phyloP scores from a whole-genome alignment of 1,140 invertebrate genomes.

The Megalopta genalis region DNA sequence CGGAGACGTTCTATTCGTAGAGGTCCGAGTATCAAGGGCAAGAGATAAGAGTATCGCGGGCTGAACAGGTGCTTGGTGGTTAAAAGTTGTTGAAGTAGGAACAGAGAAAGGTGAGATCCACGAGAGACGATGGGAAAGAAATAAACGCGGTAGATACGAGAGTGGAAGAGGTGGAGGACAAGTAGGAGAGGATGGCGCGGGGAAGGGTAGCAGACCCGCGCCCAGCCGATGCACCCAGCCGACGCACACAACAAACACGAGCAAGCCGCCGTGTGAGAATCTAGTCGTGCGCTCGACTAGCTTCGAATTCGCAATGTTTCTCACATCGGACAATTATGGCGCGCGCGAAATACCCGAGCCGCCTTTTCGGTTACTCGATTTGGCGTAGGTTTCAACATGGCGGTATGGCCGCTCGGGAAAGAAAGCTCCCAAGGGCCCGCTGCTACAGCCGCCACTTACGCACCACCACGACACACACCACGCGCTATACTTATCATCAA shows the following conservation, averaged over 20 bases:
- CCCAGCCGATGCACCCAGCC: constrained; percentile 69
- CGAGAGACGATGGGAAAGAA: constrained; percentile 45
- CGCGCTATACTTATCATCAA: constrained; percentile 55
- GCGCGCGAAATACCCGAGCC: constrained; percentile 50
- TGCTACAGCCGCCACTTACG: constrained; percentile 57
- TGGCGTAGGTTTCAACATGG: constrained; percentile 79
- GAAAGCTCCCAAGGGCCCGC: constrained; percentile 77
- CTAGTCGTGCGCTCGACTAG: constrained; percentile 47
- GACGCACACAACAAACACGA: constrained; percentile 72
- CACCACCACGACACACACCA: constrained; percentile 46
- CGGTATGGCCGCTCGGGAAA: constrained; percentile 78
- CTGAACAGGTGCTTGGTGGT: constrained; percentile 59
- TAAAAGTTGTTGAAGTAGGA: constrained; percentile 50
- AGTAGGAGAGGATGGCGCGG: constrained; percentile 54
- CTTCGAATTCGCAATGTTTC: constrained; percentile 46
- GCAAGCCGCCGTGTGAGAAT: constrained; percentile 56
- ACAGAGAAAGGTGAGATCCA: constrained; percentile 52
- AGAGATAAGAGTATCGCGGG: constrained; percentile 53
- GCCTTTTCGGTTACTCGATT: constrained; percentile 68
- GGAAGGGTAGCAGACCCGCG: constrained; percentile 66
- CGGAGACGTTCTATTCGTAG: constrained; percentile 41
- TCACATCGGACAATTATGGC: constrained; percentile 39
- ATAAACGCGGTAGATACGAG: constrained; percentile 47
- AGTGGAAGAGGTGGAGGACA: constrained; percentile 53
- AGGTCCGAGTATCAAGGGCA: constrained; percentile 61